These are phyloP conservation scores for Porphyrio hochstetteri DNA, from an alignment of 2,113 vertebrate species.

Conservation along the genomic window DNA sequence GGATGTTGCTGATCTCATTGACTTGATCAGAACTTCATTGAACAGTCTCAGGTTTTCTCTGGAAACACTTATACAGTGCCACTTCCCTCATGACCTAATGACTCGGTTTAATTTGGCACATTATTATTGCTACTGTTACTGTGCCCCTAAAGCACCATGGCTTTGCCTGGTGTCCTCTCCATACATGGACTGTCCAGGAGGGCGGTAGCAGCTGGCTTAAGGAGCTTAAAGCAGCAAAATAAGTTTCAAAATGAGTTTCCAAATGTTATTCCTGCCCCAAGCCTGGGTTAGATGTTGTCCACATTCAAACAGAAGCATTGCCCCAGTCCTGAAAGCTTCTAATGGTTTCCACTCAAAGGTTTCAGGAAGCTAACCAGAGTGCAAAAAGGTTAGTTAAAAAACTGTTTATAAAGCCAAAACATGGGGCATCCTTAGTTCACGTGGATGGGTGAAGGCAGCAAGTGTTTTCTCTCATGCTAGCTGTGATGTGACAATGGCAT, in stretches of 20 bases:
- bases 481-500: neutral
- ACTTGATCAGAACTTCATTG: neutral
- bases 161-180: fast-evolving
- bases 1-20: neutral
- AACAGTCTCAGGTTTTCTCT: neutral
- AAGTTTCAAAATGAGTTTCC: neutral
- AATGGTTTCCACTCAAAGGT: neutral
- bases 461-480: fast-evolving
- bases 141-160: neutral
- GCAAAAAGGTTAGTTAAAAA: neutral
- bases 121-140: neutral
- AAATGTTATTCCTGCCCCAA: neutral
- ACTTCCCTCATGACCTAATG: neutral
- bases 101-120: neutral
- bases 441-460: neutral
- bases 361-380: neutral
- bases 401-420: neutral
- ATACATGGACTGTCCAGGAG: fast-evolving
- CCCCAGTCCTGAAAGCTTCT: neutral
- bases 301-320: neutral
- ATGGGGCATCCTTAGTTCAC: fast-evolving
- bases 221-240: neutral
- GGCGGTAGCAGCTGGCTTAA: neutral
- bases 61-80: neutral
- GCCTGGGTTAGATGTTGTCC: neutral